phyloP scores from a whole-genome alignment of 64 coral and sea anemone genomes.

The Stylophora pistillata region DNA sequence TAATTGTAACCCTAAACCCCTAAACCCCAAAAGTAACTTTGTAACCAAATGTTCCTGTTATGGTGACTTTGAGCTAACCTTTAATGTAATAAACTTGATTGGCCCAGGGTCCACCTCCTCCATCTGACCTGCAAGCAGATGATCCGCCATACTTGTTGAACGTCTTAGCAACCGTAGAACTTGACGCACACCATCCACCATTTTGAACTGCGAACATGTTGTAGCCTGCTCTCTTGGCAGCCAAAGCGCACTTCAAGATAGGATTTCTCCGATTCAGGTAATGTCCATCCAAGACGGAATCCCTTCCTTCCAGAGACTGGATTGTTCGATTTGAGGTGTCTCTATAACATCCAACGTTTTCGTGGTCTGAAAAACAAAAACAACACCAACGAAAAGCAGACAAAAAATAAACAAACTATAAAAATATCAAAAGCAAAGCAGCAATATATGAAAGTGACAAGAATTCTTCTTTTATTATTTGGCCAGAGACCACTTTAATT shows the following conservation, averaged over 20 bases:
- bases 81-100: neutral
- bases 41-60: too few relatives aligned
- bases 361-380: neutral
- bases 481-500: too few relatives aligned
- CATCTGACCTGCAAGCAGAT: neutral
- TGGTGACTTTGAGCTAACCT: neutral
- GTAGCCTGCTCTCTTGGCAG: neutral
- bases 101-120: neutral
- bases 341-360: neutral
- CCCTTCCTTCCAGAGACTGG: too few relatives aligned
- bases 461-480: too few relatives aligned
- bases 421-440: too few relatives aligned
- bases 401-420: too few relatives aligned
- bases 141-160: slow-evolving; percentile 5
- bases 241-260: slow-evolving; percentile 13
- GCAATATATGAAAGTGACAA: too few relatives aligned
- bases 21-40: too few relatives aligned
- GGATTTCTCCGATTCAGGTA: neutral
- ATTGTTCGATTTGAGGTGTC: too few relatives aligned
- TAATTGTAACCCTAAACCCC: too few relatives aligned
- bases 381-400: too few relatives aligned
- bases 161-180: neutral
- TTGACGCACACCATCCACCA: neutral
- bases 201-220: neutral
- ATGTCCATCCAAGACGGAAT: too few relatives aligned